Base-by-base conservation (phyloP, 35 echinoderm and acorn worm species). In the Ophiothrix spiculata region DNA sequence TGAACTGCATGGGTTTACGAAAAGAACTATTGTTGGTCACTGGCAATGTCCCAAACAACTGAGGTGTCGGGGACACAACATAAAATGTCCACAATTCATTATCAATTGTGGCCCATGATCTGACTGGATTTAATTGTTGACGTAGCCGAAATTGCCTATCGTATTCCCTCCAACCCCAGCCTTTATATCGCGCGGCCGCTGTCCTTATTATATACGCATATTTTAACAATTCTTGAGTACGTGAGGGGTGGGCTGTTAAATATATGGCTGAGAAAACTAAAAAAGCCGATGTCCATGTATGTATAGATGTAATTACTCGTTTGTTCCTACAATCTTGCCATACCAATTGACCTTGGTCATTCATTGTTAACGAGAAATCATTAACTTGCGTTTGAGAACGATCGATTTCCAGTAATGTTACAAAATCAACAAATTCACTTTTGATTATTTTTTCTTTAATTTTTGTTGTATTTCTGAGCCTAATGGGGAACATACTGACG, bases 91-190 rank as follows among this genome's bases (percentile, higher is more conserved):
- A 69, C 10, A 84, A 39, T 34, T 36, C 83, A 15, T 32, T 42
- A 37, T 85, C 83, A 74, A 85, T 85, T 25, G 63, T 2, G 2
- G 83, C 49, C 83, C 83, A 85, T 14, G 83, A 36, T 16, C 83
- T 75, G 1, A 1, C 32, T 0, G 83, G 83, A 39, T 73, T 23
- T 3, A 39, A 0, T 74, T 39, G 37, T 34, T 74, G 35, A 31
- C 60, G 45, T n/a, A 85, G 31, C 40, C 81, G 37, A 39, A 84
- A 84, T 38, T 84, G 81, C 81, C 34, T 29, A 63, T 84, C 81
- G 34, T 84, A 84, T 2, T 64, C 46, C 40, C 29, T n/a, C 81
- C 81, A 84, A 31, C 40, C 81, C 40, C 31, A 69, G 2, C 81
- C 46, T 36, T 42, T 38, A 64, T 41, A 84, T 17, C 32, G 31